Percentiles rank a stretch among this genome's conserved stretches.
Conservation (phyloP, 1,140 invertebrate genomes). For the Lasioglossum albipes region DNA sequence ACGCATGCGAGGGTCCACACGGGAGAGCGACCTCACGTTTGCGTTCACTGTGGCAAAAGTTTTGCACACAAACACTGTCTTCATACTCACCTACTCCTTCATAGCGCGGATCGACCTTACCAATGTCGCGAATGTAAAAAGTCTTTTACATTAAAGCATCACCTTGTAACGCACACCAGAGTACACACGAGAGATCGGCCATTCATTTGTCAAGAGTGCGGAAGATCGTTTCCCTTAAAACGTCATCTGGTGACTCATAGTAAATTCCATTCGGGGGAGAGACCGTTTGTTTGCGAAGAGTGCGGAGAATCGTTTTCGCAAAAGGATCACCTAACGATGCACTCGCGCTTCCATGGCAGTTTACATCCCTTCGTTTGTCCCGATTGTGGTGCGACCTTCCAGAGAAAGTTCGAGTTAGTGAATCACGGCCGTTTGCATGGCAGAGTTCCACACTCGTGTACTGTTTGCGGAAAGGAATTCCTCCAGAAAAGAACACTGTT, state of each 20-base stretch:
- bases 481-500: constrained; percentile 89
- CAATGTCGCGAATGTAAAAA: constrained; percentile 92
- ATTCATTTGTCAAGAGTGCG: constrained; percentile 90
- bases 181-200: constrained; percentile 88
- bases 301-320: constrained; percentile 94
- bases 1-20: constrained; percentile 90
- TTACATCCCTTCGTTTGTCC: constrained; percentile 89
- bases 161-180: constrained; percentile 88
- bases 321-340: constrained; percentile 89
- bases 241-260: constrained; percentile 91
- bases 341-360: constrained; percentile 90
- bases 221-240: constrained; percentile 89
- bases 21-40: constrained; percentile 90
- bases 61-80: constrained; percentile 92
- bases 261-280: constrained; percentile 92
- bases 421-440: constrained; percentile 90
- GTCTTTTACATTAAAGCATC: constrained; percentile 91
- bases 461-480: constrained; percentile 90
- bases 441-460: constrained; percentile 89
- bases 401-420: constrained; percentile 90
- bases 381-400: constrained; percentile 91
- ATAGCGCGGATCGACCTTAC: constrained; percentile 90
- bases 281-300: constrained; percentile 91
- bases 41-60: constrained; percentile 91
- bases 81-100: constrained; percentile 89